A percentile compares a stretch with the other conserved stretches of the same genome.
Conservation (phyloP, 2,113 vertebrate species). For the Antechinus flavipes region DNA sequence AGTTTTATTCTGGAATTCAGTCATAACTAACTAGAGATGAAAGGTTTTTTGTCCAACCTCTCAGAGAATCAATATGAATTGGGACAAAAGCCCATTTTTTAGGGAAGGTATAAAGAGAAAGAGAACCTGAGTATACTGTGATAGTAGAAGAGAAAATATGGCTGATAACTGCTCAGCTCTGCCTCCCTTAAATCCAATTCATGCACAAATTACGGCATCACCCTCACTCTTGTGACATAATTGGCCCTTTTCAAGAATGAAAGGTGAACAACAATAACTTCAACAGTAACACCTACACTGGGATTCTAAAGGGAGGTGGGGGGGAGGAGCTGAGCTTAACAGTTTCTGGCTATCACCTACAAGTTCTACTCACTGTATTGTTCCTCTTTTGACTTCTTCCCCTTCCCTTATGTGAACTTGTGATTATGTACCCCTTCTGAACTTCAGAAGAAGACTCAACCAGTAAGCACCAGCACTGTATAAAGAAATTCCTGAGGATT, state of each 20-base stretch:
- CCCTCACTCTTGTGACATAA: neutral
- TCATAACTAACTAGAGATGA: neutral
- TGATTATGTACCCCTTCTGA: neutral
- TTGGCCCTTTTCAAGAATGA: neutral
- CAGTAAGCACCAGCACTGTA: neutral
- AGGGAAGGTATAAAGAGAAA: neutral
- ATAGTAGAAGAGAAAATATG: neutral
- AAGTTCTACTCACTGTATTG: neutral
- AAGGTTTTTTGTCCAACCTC: neutral
- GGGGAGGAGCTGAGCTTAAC: no score
- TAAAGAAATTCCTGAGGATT: neutral
- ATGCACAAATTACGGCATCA: neutral
- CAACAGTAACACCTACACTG: neutral
- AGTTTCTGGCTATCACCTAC: neutral
- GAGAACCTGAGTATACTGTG: neutral
- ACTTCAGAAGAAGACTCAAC: neutral
- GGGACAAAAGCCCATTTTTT: neutral
- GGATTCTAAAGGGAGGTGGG: no score
- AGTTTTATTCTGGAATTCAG: neutral
- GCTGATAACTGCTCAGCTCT: neutral
- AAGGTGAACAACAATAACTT: neutral
- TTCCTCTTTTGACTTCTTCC: neutral
- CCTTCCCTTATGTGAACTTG: neutral
- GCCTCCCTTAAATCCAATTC: neutral
- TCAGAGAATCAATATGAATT: neutral